Percentiles rank a stretch among this genome's conserved stretches.
These are phyloP conservation scores for Rhinogobius similis DNA, from an alignment of 2,113 vertebrate genomes.

Conservation along the genomic window DNA sequence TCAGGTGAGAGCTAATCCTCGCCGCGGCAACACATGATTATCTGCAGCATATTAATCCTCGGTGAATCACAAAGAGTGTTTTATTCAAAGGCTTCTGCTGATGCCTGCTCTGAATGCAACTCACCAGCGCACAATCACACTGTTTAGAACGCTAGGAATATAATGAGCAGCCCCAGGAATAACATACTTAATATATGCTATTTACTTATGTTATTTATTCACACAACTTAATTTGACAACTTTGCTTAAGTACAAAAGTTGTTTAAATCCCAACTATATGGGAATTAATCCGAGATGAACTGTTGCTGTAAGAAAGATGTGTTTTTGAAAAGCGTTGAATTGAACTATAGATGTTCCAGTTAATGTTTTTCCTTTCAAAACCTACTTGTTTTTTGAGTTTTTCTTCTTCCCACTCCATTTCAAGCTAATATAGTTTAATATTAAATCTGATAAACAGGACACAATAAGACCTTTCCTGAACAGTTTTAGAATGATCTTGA, in stretches of 20 bases:
- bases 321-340: background rate
- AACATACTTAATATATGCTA: background rate
- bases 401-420: no score
- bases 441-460: no score
- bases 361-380: no score
- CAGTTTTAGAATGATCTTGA: no score
- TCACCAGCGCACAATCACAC: background rate
- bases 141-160: background rate
- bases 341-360: background rate
- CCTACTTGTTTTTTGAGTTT: no score
- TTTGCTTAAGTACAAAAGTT: background rate
- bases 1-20: constrained; percentile 1
- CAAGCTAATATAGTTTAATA: no score
- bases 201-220: background rate
- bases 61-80: background rate
- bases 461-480: no score
- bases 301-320: background rate
- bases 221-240: background rate
- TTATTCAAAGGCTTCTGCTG: background rate
- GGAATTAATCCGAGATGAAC: background rate
- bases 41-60: background rate
- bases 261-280: background rate
- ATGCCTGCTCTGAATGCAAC: background rate
- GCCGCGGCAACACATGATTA: background rate
- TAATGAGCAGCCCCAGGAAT: background rate